These are phyloP conservation scores for Aratinga solstitialis DNA, from an alignment of 2,797 vertebrate species.

Conservation along the genomic window DNA sequence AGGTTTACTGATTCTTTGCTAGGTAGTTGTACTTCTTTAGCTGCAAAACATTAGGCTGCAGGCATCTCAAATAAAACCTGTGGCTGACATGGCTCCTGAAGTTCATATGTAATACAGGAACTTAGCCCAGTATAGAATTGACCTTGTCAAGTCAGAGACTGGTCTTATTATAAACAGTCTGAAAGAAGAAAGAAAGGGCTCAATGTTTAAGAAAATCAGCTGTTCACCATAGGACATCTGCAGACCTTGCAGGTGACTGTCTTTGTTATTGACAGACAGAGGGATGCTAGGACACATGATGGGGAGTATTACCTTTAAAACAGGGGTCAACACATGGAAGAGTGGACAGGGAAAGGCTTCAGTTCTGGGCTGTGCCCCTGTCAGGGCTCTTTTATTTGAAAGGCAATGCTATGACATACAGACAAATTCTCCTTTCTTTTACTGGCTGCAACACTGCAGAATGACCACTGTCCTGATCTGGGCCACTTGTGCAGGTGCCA, in stretches of 20 bases:
- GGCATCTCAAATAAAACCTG: not conserved
- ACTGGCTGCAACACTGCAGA: not conserved
- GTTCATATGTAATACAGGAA: not conserved
- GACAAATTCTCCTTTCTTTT: not conserved
- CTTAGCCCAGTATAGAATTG: not conserved
- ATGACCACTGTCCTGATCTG: not conserved
- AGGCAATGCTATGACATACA: not conserved
- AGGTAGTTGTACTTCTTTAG: not conserved
- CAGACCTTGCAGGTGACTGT: not conserved
- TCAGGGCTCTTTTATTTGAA: not conserved
- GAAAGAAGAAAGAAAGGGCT: not conserved
- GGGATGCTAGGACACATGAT: not conserved
- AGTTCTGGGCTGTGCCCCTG: not conserved
- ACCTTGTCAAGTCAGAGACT: not conserved
- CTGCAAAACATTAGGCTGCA: not conserved
- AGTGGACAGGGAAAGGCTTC: not conserved
- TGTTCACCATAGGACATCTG: not conserved
- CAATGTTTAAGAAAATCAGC: not conserved
- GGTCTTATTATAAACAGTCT: not conserved
- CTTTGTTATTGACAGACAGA: not conserved
- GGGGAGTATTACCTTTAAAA: not conserved
- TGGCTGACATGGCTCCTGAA: not conserved
- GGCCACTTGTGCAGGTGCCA: too few species aligned
- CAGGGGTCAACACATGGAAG: not conserved
- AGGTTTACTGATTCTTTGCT: not conserved